Conservation (phyloP, 2,113 vertebrate genomes). For the Tinamus guttatus region DNA sequence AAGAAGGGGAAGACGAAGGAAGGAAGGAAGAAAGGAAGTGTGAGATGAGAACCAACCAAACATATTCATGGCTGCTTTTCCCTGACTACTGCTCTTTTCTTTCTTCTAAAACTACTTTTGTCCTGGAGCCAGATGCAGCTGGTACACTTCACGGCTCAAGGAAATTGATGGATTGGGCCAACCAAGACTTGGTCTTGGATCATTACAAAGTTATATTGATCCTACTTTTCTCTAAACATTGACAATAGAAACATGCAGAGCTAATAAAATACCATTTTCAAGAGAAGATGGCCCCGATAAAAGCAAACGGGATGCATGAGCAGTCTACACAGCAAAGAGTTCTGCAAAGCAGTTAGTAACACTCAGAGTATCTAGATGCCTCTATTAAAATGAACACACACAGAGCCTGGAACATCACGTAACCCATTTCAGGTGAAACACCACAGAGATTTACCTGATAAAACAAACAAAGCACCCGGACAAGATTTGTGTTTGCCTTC, state of each 20-base stretch:
- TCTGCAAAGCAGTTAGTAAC: background rate
- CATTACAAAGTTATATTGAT: background rate
- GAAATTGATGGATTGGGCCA: background rate
- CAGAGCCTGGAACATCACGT: background rate
- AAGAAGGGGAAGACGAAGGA: no score
- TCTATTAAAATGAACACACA: background rate
- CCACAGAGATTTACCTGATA: background rate
- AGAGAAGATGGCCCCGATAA: background rate
- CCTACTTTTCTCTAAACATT: background rate
- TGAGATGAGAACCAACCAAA: background rate
- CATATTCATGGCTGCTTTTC: background rate
- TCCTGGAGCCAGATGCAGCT: background rate
- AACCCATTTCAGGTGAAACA: background rate
- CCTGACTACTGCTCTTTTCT: background rate
- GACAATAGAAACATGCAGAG: background rate
- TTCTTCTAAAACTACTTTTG: background rate
- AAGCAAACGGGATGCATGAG: background rate
- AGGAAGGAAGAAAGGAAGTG: fast-evolving
- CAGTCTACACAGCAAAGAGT: background rate
- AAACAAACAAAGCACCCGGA: background rate
- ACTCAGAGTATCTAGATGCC: no score
- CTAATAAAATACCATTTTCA: background rate
- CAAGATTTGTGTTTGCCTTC: background rate
- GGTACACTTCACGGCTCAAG: background rate
- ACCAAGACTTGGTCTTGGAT: no score